Base-by-base conservation (phyloP, 2,888 invertebrate species). In the Volucella inflata region DNA sequence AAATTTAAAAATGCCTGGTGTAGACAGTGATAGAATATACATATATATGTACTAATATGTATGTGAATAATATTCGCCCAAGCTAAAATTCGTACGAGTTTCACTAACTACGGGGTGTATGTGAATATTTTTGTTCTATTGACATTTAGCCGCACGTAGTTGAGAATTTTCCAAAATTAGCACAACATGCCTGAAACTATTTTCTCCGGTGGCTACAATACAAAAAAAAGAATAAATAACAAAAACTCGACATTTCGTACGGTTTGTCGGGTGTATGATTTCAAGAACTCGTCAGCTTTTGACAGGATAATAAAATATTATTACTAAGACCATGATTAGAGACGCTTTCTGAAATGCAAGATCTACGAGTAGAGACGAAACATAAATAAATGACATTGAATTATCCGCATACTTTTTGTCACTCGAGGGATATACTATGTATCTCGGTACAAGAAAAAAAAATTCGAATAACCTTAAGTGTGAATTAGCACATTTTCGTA, bases 121-220 rank as follows among this genome's bases (percentile, higher is more conserved):
- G 14, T 16, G 38, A 14, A 55, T 70, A 70, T 70, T 70, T 70
- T 12, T 38, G 50, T 71, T 12, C 40, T 53, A 48, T 64, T 48
- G 46, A 64, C 74, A 64, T 53, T 59, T 68, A 1, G 0, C 6
- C 30, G 30, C 30, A 30, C 30, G 30, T 30, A 1, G 21, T 17
- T 51, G n/a, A 44, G 10, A 68, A 38, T 53, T 46, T 76, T 68
- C 53, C 57, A 59, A 67, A 75, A 75, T 59, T 65, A 74, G 67
- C 21, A 17, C 10, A 16, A 38, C 21, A 57, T 65, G 53, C 48
- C n/a, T 3, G 11, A 64, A 44, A 53, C 55, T 64, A 44, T 74
- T 74, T 74, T 17, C 8, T 44, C 40, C 12, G 21, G 21, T 4
- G 21, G n/a, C n/a, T 21, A 21, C 2, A 4, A 3, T 2, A n/a